Conservation (phyloP, 1,140 invertebrate genomes). For the Drosophila navojoa region DNA sequence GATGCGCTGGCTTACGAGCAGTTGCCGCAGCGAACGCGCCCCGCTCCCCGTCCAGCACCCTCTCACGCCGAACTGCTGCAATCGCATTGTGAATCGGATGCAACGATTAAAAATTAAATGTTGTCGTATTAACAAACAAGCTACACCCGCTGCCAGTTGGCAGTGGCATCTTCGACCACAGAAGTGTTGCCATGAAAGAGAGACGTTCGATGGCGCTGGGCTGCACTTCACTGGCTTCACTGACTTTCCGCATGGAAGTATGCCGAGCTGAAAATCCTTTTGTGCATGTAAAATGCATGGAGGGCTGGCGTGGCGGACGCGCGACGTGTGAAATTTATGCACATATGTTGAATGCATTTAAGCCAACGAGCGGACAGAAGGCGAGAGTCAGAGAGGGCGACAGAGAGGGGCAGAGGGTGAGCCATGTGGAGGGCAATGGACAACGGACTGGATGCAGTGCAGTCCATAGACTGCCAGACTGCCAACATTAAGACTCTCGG, state of each 20-base stretch:
- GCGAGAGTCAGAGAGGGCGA: background rate
- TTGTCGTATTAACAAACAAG: conserved; percentile 79
- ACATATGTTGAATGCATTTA: conserved; percentile 74
- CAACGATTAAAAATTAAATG: conserved; percentile 80
- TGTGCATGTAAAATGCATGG: conserved; percentile 77
- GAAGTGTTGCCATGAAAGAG: conserved; percentile 35
- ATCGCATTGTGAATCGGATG: conserved; percentile 56
- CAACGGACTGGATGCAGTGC: background rate
- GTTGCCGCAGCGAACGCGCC: background rate
- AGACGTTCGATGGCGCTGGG: background rate
- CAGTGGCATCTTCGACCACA: conserved; percentile 39
- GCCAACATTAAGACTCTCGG: conserved; percentile 24
- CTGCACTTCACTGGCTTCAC: background rate
- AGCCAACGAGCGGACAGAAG: conserved; percentile 9
- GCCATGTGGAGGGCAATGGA: background rate
- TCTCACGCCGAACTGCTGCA: conserved; percentile 14
- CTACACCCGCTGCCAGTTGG: conserved; percentile 36
- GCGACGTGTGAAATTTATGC: conserved; percentile 80
- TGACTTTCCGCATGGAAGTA: conserved; percentile 19
- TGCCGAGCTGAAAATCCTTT: conserved; percentile 64
- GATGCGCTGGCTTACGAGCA: conserved; percentile 59
- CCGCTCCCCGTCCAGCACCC: background rate
- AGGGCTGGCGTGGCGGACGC: conserved; percentile 30
- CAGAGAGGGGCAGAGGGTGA: background rate
- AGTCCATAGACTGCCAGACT: conserved; percentile 1